Percentiles rank a stretch among this genome's conserved stretches.
These are phyloP conservation scores for Cotesia vestalis DNA, from an alignment of 1,140 invertebrate genomes.

Conservation along the genomic window DNA sequence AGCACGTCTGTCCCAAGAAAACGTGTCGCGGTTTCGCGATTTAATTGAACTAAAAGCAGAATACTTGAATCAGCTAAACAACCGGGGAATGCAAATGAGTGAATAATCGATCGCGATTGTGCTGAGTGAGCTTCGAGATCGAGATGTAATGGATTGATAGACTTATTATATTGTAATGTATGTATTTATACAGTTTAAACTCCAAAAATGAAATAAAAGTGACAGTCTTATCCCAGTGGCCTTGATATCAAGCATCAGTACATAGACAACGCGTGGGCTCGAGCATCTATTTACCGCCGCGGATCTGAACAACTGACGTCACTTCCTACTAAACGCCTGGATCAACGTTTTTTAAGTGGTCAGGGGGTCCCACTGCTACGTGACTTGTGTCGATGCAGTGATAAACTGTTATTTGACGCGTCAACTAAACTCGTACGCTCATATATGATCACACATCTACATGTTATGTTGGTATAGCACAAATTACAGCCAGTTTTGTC, in stretches of 20 bases:
- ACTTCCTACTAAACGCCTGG: slow-evolving; percentile 58
- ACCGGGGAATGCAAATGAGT: slow-evolving; percentile 1
- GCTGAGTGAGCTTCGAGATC: too few relatives aligned
- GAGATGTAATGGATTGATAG: too few relatives aligned
- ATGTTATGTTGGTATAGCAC: slow-evolving; percentile 11
- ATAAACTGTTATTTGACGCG: slow-evolving; percentile 56
- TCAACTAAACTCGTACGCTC: slow-evolving; percentile 31
- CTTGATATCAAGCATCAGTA: too few relatives aligned
- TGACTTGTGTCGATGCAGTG: slow-evolving; percentile 61
- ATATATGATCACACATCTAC: slow-evolving; percentile 13
- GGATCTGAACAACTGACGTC: slow-evolving; percentile 48
- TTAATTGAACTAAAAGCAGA: too few relatives aligned
- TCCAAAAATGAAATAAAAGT: too few relatives aligned
- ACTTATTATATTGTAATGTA: too few relatives aligned
- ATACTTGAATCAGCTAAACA: background rate
- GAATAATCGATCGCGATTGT: too few relatives aligned
- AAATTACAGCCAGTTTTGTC: too few relatives aligned
- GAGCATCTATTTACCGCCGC: slow-evolving; percentile 16
- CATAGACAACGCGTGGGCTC: slow-evolving; percentile 12
- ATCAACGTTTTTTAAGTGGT: slow-evolving; percentile 55
- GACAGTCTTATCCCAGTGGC: too few relatives aligned
- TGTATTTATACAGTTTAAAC: too few relatives aligned
- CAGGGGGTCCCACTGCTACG: slow-evolving; percentile 51
- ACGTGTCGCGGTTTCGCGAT: too few relatives aligned
- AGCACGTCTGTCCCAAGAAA: too few relatives aligned